Conservation (phyloP, 2,113 vertebrate genomes). For the Amazona guildingii region DNA sequence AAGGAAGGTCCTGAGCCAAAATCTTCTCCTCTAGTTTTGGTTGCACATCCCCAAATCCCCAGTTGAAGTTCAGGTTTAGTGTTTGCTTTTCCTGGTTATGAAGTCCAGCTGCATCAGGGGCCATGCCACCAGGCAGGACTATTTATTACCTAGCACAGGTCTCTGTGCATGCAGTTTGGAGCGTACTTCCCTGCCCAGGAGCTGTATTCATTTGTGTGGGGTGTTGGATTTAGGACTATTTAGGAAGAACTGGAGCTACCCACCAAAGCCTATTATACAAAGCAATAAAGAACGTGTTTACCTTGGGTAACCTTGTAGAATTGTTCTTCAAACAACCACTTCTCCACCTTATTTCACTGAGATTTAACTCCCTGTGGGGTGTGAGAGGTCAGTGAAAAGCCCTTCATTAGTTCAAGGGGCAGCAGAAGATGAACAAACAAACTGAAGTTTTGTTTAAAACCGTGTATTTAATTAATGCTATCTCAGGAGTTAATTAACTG, state of each 20-base stretch:
- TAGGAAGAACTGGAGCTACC: neutral
- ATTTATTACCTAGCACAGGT: neutral
- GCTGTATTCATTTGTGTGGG: fast-evolving
- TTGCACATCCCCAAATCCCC: neutral
- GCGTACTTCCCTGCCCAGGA: neutral
- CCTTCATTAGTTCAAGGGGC: neutral
- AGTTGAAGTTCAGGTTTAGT: neutral
- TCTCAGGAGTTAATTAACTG: conserved; percentile 24
- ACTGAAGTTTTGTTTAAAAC: neutral
- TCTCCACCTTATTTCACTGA: neutral
- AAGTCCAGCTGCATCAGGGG: neutral
- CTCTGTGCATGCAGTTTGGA: neutral
- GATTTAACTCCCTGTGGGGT: neutral
- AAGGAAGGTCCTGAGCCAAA: neutral
- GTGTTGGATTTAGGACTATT: neutral
- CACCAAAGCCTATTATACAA: neutral
- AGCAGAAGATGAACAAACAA: neutral
- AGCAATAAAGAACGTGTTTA: neutral
- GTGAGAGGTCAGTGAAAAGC: neutral
- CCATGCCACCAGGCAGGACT: neutral
- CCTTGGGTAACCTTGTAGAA: conserved; percentile 17
- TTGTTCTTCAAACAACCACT: neutral
- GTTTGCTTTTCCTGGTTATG: neutral
- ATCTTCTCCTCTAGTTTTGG: neutral
- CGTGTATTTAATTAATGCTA: neutral